These are phyloP conservation scores for Euphydryas editha DNA, from an alignment of 2,888 invertebrate genomes.

Conservation along the genomic window DNA sequence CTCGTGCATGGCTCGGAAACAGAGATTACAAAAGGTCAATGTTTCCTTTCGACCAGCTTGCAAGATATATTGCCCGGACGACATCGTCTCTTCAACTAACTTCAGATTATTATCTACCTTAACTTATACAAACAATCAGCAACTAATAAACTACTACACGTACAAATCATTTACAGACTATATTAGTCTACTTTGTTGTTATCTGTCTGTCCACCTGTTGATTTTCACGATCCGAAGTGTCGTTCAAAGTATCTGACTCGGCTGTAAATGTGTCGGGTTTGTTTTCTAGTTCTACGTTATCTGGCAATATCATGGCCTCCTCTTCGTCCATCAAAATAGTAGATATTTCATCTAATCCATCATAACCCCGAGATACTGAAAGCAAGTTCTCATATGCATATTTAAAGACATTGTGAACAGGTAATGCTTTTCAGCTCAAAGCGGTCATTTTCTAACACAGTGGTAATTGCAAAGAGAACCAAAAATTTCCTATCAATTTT, in stretches of 20 bases:
- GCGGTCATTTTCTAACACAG: constrained; percentile 32
- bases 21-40: no score
- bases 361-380: constrained; percentile 31
- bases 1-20: no score
- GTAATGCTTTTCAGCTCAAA: constrained; percentile 34
- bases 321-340: neutral
- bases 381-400: constrained; percentile 43
- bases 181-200: no score
- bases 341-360: neutral
- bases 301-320: neutral
- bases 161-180: no score
- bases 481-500: constrained; percentile 41
- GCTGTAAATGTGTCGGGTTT: neutral
- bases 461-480: constrained; percentile 31
- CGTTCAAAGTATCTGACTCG: neutral
- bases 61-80: neutral
- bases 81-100: neutral
- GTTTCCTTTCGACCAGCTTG: no score
- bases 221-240: neutral
- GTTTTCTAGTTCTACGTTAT: neutral
- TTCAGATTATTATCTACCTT: neutral
- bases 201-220: no score
- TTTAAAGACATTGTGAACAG: constrained; percentile 35
- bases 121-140: no score
- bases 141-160: no score